A percentile compares a stretch with the other conserved stretches of the same genome.
phyloP scores from a whole-genome alignment of 2,888 invertebrate species.

The Elysia crispata region DNA sequence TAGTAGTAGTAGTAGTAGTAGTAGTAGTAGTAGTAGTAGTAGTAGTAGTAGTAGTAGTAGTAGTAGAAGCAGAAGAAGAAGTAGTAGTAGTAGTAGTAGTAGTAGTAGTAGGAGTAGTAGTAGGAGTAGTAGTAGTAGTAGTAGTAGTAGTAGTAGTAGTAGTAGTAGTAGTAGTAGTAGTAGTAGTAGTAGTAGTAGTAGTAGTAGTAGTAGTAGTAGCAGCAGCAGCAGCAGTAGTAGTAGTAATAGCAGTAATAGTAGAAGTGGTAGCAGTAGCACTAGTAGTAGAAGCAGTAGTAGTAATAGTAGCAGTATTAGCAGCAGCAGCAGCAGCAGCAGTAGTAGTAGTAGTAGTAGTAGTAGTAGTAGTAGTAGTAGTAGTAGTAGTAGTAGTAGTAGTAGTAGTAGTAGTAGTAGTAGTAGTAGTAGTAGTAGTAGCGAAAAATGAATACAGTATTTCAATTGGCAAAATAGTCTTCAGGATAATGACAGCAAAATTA shows the following conservation, averaged over 20 bases:
- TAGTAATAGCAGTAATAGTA: conserved; percentile 22
- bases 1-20: conserved; percentile 19
- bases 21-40: conserved; percentile 19
- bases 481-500: background rate
- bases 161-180: conserved; percentile 29
- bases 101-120: background rate
- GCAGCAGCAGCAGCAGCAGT: background rate
- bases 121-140: conserved; percentile 16
- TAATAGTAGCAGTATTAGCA: conserved; percentile 23
- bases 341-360: conserved; percentile 19
- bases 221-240: conserved; percentile 22
- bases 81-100: no score
- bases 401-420: conserved; percentile 25
- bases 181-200: background rate
- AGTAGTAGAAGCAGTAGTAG: background rate
- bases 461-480: background rate
- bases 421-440: conserved; percentile 15
- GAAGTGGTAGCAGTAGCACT: conserved; percentile 30
- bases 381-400: conserved; percentile 20
- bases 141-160: conserved; percentile 33
- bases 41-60: conserved; percentile 19
- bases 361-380: conserved; percentile 19
- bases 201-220: background rate
- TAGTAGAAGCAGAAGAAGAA: no score
- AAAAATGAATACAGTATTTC: background rate